These are phyloP conservation scores for Danaus plexippus DNA, from an alignment of 1,140 invertebrate species.

Conservation along the genomic window DNA sequence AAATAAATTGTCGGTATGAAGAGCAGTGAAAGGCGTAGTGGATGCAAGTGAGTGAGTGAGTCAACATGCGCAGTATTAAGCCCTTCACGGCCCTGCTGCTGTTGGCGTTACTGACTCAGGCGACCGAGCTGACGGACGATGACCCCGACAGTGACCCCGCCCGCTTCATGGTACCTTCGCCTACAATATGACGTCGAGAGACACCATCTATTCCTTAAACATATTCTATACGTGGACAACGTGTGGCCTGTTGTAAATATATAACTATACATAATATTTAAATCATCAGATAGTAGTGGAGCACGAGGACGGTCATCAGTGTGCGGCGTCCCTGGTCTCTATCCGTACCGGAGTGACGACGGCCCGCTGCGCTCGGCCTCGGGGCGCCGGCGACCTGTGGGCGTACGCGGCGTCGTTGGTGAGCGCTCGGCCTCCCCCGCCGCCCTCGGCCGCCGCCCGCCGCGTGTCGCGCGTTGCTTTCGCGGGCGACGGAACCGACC, in stretches of 20 bases:
- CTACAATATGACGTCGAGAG: too few species aligned
- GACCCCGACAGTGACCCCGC: slow-evolving; percentile 34
- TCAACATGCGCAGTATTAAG: background rate
- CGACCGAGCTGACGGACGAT: slow-evolving; percentile 11
- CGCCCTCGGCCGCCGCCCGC: slow-evolving; percentile 17
- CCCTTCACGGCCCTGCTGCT: background rate
- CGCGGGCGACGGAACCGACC: slow-evolving; percentile 18
- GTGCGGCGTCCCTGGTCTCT: slow-evolving; percentile 40
- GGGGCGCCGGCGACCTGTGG: slow-evolving; percentile 17
- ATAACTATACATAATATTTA: too few species aligned
- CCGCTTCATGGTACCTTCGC: slow-evolving; percentile 26
- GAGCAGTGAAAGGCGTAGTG: too few species aligned
- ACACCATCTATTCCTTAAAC: background rate
- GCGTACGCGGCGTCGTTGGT: slow-evolving; percentile 19
- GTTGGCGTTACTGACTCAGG: background rate
- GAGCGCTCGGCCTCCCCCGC: slow-evolving; percentile 17
- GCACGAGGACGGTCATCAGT: slow-evolving; percentile 30
- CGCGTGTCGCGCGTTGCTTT: slow-evolving; percentile 21
- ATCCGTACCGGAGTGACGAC: slow-evolving; percentile 36
- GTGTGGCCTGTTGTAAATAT: too few species aligned
- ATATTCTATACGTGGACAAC: background rate
- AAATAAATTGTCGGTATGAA: too few species aligned
- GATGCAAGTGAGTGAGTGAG: too few species aligned
- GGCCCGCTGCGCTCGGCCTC: slow-evolving; percentile 26
- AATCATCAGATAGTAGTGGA: slow-evolving; percentile 33